These are phyloP conservation scores for Petrocephalus microphthalmus DNA, from an alignment of 2,113 vertebrate genomes.

Conservation along the genomic window DNA sequence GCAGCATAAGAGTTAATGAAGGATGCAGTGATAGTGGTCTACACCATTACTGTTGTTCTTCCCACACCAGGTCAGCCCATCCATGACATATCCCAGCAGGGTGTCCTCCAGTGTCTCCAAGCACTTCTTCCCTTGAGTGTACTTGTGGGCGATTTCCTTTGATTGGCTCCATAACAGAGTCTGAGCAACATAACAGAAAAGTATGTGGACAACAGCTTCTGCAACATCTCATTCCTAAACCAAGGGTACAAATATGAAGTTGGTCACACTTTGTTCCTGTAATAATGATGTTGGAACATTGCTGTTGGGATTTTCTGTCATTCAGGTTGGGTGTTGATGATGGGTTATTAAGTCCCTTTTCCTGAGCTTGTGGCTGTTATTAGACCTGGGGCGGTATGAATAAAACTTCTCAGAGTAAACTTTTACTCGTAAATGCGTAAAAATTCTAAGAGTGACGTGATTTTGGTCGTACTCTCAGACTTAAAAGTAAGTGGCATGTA, in stretches of 20 bases:
- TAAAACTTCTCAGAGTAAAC: too few relatives aligned
- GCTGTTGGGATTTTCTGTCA: neutral
- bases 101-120: constrained; percentile 72
- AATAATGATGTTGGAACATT: neutral
- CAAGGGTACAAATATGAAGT: neutral
- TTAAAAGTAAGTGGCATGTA: too few relatives aligned
- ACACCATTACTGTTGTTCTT: constrained; percentile 50
- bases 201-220: neutral
- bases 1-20: neutral
- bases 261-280: neutral
- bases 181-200: constrained; percentile 45
- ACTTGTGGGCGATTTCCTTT: constrained; percentile 51
- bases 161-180: constrained; percentile 83
- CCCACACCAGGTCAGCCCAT: constrained; percentile 76
- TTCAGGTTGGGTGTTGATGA: neutral
- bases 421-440: too few relatives aligned
- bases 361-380: neutral
- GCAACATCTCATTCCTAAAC: neutral
- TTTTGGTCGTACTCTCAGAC: too few relatives aligned
- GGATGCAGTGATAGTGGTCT: neutral
- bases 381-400: too few relatives aligned
- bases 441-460: too few relatives aligned
- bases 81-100: constrained; percentile 64
- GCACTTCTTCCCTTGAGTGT: constrained; percentile 47
- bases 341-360: neutral